These are phyloP conservation scores for Lasius fuliginosus DNA, from an alignment of 2,888 invertebrate species.

Conservation along the genomic window DNA sequence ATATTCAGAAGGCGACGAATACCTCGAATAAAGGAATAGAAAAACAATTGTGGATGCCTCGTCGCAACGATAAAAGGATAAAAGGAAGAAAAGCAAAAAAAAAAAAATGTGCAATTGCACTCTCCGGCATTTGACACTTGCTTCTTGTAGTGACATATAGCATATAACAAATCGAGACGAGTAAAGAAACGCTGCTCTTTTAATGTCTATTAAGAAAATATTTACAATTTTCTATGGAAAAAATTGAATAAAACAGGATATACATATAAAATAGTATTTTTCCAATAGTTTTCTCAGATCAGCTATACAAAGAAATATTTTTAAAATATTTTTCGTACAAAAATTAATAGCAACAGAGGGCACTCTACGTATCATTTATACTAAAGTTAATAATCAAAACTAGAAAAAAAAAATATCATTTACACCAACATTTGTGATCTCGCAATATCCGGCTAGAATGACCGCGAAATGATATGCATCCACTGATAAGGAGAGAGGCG, in stretches of 20 bases:
- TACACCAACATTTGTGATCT: not conserved
- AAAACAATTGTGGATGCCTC: constrained; percentile 54
- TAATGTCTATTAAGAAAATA: constrained; percentile 17
- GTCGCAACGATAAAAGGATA: not conserved
- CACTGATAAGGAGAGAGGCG: constrained; percentile 42
- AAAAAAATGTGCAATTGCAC: constrained; percentile 5
- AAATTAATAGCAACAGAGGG: not conserved
- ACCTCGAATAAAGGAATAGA: constrained; percentile 46
- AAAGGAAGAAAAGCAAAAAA: not conserved
- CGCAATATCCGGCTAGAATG: not conserved
- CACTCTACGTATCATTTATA: not conserved
- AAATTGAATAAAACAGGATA: not conserved
- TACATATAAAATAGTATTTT: not conserved
- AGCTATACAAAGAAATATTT: not conserved
- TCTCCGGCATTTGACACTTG: constrained; percentile 23
- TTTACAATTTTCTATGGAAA: not conserved
- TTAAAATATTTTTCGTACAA: not conserved
- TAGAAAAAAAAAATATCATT: not conserved
- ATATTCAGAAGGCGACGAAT: constrained; percentile 68
- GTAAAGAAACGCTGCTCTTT: not conserved
- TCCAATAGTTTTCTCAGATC: not conserved
- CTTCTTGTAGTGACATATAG: not conserved
- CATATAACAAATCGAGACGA: not conserved
- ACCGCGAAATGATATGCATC: constrained; percentile 59
- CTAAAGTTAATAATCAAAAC: not conserved